These are phyloP conservation scores for Bufotes viridis DNA, from an alignment of 2,797 vertebrate genomes.

Conservation along the genomic window DNA sequence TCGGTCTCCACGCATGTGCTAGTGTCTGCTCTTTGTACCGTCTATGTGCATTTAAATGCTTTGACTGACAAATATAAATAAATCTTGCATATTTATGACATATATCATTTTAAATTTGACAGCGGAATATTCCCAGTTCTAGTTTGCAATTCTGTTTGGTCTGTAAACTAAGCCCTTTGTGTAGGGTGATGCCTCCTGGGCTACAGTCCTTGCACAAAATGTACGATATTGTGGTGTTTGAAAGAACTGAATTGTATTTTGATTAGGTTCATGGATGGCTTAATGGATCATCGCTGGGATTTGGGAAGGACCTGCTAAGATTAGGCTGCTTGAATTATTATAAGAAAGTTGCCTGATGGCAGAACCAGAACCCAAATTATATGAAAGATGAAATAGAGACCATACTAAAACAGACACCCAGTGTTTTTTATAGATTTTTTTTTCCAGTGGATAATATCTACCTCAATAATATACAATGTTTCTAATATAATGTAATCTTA, in stretches of 20 bases:
- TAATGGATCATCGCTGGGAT: constrained; percentile 64
- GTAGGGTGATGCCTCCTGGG: constrained; percentile 60
- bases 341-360: constrained; percentile 53
- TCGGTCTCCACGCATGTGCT: constrained; percentile 35
- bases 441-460: constrained; percentile 10
- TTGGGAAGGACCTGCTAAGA: constrained; percentile 60
- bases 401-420: constrained; percentile 22
- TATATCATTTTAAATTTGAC: constrained; percentile 64
- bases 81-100: constrained; percentile 63
- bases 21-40: constrained; percentile 47
- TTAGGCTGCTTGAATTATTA: constrained; percentile 60
- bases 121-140: constrained; percentile 60
- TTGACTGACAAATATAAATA: constrained; percentile 62
- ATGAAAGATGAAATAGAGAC: constrained; percentile 52
- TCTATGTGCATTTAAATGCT: constrained; percentile 58
- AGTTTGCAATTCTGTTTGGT: constrained; percentile 62
- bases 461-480: not conserved
- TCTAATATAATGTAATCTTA: not conserved
- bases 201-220: constrained; percentile 61
- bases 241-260: constrained; percentile 63
- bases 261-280: constrained; percentile 63
- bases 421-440: constrained; percentile 32
- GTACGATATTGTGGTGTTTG: constrained; percentile 61
- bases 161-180: constrained; percentile 62
- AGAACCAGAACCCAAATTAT: constrained; percentile 35